phyloP scores from a whole-genome alignment of 2,888 invertebrate genomes.

The Drosophila pegasa region DNA sequence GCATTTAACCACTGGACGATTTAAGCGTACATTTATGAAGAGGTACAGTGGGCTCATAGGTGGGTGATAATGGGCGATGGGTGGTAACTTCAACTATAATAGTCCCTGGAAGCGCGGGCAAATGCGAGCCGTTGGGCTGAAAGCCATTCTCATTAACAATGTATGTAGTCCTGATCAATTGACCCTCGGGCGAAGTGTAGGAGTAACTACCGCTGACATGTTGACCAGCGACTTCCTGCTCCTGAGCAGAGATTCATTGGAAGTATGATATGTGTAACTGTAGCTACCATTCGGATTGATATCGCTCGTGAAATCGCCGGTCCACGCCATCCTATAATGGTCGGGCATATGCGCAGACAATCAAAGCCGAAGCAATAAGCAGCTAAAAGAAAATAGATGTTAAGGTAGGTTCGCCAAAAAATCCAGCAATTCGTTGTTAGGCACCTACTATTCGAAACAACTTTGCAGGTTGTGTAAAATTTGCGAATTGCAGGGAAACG shows the following conservation, averaged over 20 bases:
- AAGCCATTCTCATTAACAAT: slow-evolving; percentile 80
- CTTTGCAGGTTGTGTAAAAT: slow-evolving; percentile 32
- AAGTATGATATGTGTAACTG: slow-evolving; percentile 85
- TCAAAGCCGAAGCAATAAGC: slow-evolving; percentile 56
- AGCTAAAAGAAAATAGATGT: too few species aligned
- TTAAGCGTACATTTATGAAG: too few species aligned
- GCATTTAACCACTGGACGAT: slow-evolving; percentile 25
- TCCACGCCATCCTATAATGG: slow-evolving; percentile 47
- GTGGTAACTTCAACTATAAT: too few species aligned
- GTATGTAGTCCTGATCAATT: slow-evolving; percentile 67
- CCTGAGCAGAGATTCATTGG: slow-evolving; percentile 87
- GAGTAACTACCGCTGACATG: slow-evolving; percentile 79
- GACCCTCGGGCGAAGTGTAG: slow-evolving; percentile 79
- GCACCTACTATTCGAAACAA: slow-evolving; percentile 76
- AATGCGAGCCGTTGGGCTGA: slow-evolving; percentile 81
- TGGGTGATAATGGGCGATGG: too few species aligned
- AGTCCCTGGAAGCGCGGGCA: too few species aligned
- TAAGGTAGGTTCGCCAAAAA: not conserved
- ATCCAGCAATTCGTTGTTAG: too few species aligned
- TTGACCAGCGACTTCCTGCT: slow-evolving; percentile 86
- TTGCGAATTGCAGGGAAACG: too few species aligned
- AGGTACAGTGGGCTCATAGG: too few species aligned
- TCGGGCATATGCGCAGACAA: slow-evolving; percentile 57
- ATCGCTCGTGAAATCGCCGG: slow-evolving; percentile 43
- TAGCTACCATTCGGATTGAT: slow-evolving; percentile 84